These are phyloP conservation scores for Catostylus mosaicus DNA, from an alignment of 30 jellyfish, hydroid and myxozoan genomes.

Conservation along the genomic window DNA sequence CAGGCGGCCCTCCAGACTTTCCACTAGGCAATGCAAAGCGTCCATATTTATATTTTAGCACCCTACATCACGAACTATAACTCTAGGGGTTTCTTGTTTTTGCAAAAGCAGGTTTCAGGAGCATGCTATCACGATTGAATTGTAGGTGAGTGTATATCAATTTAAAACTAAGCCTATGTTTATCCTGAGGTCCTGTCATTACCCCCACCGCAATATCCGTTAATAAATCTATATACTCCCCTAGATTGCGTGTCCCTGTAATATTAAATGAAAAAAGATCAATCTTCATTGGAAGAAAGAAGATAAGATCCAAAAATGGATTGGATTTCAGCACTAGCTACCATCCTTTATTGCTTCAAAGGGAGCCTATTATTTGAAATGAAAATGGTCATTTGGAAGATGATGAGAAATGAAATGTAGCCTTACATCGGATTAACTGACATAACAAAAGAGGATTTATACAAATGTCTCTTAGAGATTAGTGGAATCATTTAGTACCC, in stretches of 20 bases:
- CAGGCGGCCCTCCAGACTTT: no score
- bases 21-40: no score
- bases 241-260: not conserved
- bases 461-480: not conserved
- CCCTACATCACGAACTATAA: no score
- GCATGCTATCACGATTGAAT: no score
- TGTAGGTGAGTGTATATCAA: no score
- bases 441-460: not conserved
- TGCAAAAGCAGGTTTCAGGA: no score
- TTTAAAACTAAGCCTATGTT: no score
- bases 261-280: not conserved
- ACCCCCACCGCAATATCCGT: not conserved
- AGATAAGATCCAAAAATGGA: not conserved
- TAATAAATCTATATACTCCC: not conserved
- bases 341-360: not conserved
- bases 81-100: no score
- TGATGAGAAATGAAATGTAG: not conserved
- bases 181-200: no score
- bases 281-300: not conserved
- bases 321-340: not conserved
- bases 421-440: not conserved
- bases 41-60: no score
- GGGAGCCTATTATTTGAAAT: not conserved
- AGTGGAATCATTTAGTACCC: not conserved
- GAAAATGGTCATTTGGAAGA: not conserved